These are phyloP conservation scores for Zophobas morio DNA, from an alignment of 1,140 invertebrate species.

Conservation along the genomic window DNA sequence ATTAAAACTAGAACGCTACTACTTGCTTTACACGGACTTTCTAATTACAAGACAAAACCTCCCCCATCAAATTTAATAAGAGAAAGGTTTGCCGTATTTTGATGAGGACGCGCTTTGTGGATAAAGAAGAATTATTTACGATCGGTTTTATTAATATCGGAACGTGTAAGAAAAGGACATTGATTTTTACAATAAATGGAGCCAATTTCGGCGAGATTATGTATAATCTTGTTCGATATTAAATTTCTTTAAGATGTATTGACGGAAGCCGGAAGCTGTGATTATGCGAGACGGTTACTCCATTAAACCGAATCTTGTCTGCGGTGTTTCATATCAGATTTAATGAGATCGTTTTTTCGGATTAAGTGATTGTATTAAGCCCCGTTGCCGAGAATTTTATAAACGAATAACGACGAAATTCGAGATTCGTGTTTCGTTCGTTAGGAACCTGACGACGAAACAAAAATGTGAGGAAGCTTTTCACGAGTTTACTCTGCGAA, in stretches of 20 bases:
- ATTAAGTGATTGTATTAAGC: background rate
- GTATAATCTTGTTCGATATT: constrained; percentile 23
- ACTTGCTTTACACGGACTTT: constrained; percentile 24
- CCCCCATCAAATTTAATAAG: constrained; percentile 25
- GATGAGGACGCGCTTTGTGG: background rate
- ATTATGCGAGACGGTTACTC: constrained; percentile 20
- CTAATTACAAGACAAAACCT: constrained; percentile 39
- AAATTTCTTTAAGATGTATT: constrained; percentile 15
- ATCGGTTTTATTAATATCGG: background rate
- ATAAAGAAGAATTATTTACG: background rate
- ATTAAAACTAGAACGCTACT: constrained; percentile 32
- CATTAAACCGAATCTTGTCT: constrained; percentile 16
- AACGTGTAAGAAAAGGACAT: background rate
- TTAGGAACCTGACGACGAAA: too few relatives aligned
- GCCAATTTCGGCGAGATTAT: constrained; percentile 9
- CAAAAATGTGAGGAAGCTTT: too few relatives aligned
- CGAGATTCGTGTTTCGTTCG: too few relatives aligned
- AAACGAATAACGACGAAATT: too few relatives aligned
- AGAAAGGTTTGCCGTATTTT: constrained; percentile 6
- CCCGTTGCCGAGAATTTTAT: too few relatives aligned
- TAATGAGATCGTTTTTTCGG: constrained; percentile 1
- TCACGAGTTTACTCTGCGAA: too few relatives aligned
- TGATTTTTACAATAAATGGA: constrained; percentile 8
- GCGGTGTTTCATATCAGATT: background rate
- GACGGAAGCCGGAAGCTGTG: background rate